Evolutionary conservation across 1,140 invertebrate genomes (phyloP), one percentile per base, ranked within the genome.

Genomic region (Atta colombica): DNA sequence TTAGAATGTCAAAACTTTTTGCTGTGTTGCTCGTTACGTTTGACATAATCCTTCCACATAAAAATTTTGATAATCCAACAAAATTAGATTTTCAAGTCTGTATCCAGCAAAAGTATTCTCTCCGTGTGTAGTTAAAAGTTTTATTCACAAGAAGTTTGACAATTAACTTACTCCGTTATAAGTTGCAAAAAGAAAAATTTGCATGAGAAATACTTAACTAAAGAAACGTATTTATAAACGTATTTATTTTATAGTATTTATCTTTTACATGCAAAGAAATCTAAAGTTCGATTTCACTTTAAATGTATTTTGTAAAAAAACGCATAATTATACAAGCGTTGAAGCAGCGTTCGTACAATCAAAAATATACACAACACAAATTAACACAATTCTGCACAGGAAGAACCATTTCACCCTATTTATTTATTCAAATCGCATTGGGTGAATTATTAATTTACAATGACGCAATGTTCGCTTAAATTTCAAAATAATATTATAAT

Each of bases 401-500:
- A 77, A 77, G 12, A 74, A 75, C 14, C 6, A 16, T 45, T 8
- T 45, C 21, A 14, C 53, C n/a, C 10, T 49, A 21, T 63, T 35
- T 71, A 18, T 51, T 82, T 25, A 31, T 61, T 72, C 49, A 18
- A 82, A 49, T 74, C 25, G 12, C 25, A 49, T 18, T 31, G 6
- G 25, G 25, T n/a, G 31, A 51, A 35, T 51, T 51, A 14, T 49
- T 31, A 14, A 51, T 51, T 55, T 55, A n/a, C 49, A 45, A 58
- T 4, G 12, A 39, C 18, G 18, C 61, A 14, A 21, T 60, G 31
- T 75, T 75, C 7, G 39, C 39, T 84, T 18, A 55, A 69, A 39
- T 69, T 80, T 80, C 28, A 12, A 31, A 61, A 84, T 55, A 16
- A 74, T 31, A 31, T 35, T 74, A 69, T 61, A 75, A 84, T 14